Conservation (phyloP, 2,113 vertebrate species). For the Corythoichthys intestinalis region DNA sequence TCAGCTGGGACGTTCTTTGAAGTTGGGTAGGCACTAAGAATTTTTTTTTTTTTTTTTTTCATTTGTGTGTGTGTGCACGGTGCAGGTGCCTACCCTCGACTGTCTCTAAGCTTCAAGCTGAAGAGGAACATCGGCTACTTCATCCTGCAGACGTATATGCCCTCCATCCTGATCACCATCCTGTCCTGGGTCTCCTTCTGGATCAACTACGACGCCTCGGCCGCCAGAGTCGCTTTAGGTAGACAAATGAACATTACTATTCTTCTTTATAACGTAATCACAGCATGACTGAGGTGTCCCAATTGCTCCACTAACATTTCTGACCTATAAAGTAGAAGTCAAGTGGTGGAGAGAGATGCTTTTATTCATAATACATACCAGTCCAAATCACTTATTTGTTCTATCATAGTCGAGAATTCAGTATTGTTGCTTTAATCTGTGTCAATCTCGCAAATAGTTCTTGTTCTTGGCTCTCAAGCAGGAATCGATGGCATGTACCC, state of each 20-base stretch:
- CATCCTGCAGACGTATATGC: conserved; percentile 99
- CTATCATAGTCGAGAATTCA: not conserved
- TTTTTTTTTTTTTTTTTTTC: not conserved
- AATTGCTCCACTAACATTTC: too few species aligned
- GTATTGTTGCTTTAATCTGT: not conserved
- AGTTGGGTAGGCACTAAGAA: too few species aligned
- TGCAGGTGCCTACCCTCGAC: conserved; percentile 91
- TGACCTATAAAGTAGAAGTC: too few species aligned
- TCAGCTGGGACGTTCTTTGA: not conserved
- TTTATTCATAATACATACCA: too few species aligned
- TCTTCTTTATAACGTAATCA: too few species aligned
- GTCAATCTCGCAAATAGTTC: conserved; percentile 16
- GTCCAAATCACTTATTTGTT: not conserved
- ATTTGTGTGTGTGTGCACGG: not conserved
- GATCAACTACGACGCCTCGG: conserved; percentile 98
- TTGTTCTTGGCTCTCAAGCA: conserved; percentile 41
- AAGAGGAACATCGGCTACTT: conserved; percentile 99
- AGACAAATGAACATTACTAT: conserved; percentile 31
- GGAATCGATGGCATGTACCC: conserved; percentile 51
- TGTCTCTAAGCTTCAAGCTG: conserved; percentile 95
- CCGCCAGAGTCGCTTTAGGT: conserved; percentile 97
- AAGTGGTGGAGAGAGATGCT: not conserved
- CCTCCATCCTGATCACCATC: conserved; percentile 97
- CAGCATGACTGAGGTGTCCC: too few species aligned
- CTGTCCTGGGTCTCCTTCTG: conserved; percentile 99